phyloP scores from a whole-genome alignment of 2,113 vertebrate species.

The human region DNA sequence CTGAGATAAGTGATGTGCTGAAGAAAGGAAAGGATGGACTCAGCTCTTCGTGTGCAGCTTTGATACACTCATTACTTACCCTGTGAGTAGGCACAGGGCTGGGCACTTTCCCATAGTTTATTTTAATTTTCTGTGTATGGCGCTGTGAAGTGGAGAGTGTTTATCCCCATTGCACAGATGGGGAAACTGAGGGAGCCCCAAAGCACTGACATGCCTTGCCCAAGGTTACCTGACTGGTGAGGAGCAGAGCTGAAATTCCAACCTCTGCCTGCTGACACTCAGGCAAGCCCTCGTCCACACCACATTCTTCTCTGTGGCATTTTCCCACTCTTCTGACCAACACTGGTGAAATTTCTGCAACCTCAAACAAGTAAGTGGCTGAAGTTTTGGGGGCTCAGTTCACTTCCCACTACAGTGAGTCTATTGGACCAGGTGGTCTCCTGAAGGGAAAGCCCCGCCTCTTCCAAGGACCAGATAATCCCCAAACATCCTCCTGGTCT shows the following conservation, averaged over 20 bases:
- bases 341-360: background rate
- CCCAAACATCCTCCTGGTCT: rapidly evolving
- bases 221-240: background rate
- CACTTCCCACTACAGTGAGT: background rate
- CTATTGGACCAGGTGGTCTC: background rate
- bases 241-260: background rate
- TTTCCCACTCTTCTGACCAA: background rate
- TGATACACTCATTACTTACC: background rate
- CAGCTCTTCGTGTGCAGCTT: background rate
- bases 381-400: background rate
- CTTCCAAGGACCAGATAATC: background rate
- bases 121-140: background rate
- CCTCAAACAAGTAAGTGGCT: background rate
- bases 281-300: rapidly evolving
- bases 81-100: background rate
- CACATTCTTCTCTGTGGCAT: rapidly evolving
- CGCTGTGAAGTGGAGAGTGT: rapidly evolving
- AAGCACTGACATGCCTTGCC: background rate
- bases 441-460: background rate
- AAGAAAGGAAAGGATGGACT: background rate
- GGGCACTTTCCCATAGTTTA: no score
- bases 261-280: background rate
- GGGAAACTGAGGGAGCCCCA: background rate
- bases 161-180: background rate
- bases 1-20: background rate